Evolutionary conservation across 1,140 invertebrate genomes (phyloP).

Genomic region (Bombus pascuorum): DNA sequence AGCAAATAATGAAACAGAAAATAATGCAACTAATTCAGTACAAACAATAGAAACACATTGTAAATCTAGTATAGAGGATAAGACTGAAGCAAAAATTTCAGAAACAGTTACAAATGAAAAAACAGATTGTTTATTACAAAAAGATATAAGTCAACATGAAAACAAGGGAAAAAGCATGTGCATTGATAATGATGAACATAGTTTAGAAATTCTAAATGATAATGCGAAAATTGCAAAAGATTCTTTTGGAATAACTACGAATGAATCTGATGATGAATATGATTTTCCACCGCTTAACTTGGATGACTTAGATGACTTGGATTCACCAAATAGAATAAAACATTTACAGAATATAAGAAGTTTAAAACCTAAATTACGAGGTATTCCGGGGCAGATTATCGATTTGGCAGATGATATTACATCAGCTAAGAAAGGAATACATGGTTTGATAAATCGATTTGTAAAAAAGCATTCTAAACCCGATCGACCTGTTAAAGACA

Average conservation of each 20-base stretch:
- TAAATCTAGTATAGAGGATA: neutral
- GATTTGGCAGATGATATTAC: slow-evolving; percentile 82
- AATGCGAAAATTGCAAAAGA: slow-evolving; percentile 16
- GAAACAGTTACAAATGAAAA: neutral
- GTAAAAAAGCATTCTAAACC: slow-evolving; percentile 82
- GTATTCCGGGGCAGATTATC: slow-evolving; percentile 84
- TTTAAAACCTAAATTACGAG: slow-evolving; percentile 83
- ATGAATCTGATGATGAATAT: slow-evolving; percentile 29
- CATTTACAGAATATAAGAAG: slow-evolving; percentile 57
- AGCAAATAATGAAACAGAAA: neutral
- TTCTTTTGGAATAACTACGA: neutral
- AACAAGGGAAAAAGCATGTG: too few relatives aligned
- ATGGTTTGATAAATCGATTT: slow-evolving; percentile 85
- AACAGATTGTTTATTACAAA: neutral
- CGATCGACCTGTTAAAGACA: slow-evolving; percentile 80
- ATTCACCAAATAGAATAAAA: slow-evolving; percentile 16
- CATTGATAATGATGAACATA: neutral
- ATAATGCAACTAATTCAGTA: neutral
- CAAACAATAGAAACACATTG: neutral
- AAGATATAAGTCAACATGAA: neutral
- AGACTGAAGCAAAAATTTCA: neutral
- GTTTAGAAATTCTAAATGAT: neutral
- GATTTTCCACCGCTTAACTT: slow-evolving; percentile 59
- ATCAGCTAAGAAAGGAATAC: slow-evolving; percentile 80
- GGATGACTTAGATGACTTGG: slow-evolving; percentile 17